Conservation (phyloP, 2,113 vertebrate species). For the Dicerorhinus sumatrensis region DNA sequence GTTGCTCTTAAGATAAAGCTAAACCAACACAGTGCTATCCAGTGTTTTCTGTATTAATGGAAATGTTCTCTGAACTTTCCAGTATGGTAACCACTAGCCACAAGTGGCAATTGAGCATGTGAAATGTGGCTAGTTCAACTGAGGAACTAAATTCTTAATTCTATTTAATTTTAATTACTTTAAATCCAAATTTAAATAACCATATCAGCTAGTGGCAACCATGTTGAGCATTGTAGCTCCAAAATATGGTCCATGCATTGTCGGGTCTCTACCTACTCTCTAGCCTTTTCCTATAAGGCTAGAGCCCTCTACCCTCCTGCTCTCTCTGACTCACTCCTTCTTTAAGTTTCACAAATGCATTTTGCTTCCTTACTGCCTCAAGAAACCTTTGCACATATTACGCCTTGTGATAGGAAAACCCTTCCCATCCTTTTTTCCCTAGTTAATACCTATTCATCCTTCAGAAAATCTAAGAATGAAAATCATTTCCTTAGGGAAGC, state of each 20-base stretch:
- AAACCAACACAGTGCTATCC: not conserved
- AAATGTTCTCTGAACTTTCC: constrained; percentile 11
- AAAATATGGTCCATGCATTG: not conserved
- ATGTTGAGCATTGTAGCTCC: not conserved
- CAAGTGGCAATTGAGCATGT: not conserved
- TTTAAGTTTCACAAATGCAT: not conserved
- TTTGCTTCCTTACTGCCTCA: not conserved
- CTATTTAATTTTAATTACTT: not conserved
- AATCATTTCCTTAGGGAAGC: not conserved
- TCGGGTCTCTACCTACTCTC: not conserved
- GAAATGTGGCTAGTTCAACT: not conserved
- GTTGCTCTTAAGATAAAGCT: not conserved
- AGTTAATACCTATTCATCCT: not conserved
- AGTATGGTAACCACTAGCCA: not conserved
- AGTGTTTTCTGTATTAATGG: not conserved
- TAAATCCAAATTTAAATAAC: constrained; percentile 21
- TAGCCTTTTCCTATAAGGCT: not conserved
- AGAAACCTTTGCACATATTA: not conserved
- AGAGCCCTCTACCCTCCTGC: not conserved
- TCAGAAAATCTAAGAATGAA: constrained; percentile 2
- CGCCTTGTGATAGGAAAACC: fast-evolving
- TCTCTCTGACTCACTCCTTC: not conserved
- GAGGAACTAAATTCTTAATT: not conserved
- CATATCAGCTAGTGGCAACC: not conserved
- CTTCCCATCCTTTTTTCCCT: not conserved